Percentiles rank a stretch among this genome's conserved stretches.
Conservation (phyloP, 2,113 vertebrate species). For the Pangasianodon gigas region DNA sequence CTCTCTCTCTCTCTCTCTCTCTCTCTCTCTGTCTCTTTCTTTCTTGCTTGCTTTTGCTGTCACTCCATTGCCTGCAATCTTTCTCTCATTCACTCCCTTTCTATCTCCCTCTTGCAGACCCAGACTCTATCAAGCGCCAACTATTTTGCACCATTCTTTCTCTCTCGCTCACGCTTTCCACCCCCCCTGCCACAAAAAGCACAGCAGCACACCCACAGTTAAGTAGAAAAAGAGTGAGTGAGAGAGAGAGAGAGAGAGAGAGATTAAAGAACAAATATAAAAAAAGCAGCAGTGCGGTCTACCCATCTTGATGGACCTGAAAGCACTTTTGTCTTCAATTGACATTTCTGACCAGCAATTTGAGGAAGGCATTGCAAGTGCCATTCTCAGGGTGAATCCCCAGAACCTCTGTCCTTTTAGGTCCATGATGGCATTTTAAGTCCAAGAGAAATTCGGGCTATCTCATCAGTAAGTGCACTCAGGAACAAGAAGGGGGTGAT, state of each 20-base stretch:
- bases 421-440: constrained; percentile 35
- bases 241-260: constrained; percentile 19
- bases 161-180: neutral
- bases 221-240: neutral
- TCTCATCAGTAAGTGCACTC: constrained; percentile 30
- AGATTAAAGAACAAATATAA: constrained; percentile 2
- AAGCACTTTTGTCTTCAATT: constrained; percentile 56
- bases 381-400: constrained; percentile 51
- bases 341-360: constrained; percentile 61
- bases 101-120: constrained; percentile 12
- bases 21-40: constrained; percentile 9
- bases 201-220: constrained; percentile 34
- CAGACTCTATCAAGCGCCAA: constrained; percentile 26
- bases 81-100: constrained; percentile 36
- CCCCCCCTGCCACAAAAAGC: constrained; percentile 7
- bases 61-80: constrained; percentile 28
- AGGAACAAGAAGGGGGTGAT: constrained; percentile 14
- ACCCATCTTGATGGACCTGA: constrained; percentile 31
- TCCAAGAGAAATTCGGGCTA: constrained; percentile 35
- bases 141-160: constrained; percentile 26
- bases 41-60: constrained; percentile 22
- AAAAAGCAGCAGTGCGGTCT: neutral
- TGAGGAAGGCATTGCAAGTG: constrained; percentile 42
- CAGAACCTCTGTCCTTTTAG: constrained; percentile 39
- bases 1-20: constrained; percentile 22